Conservation (phyloP, 2,113 vertebrate species). For the Peromyscus maniculatus region DNA sequence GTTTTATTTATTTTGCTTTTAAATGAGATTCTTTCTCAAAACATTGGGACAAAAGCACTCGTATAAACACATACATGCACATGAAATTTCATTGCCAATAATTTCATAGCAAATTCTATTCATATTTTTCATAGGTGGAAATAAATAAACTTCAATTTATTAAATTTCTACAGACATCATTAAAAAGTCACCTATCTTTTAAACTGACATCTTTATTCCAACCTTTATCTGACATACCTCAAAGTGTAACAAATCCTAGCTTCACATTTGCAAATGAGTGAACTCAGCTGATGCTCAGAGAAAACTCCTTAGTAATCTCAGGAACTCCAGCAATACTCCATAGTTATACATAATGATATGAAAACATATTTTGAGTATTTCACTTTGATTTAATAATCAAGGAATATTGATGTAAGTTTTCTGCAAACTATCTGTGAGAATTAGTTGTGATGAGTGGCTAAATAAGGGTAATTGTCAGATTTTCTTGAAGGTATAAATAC, state of each 20-base stretch:
- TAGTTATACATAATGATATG: neutral
- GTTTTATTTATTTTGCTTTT: constrained; percentile 53
- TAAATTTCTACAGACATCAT: neutral
- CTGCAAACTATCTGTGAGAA: constrained; percentile 11
- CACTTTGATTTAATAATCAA: neutral
- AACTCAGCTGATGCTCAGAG: neutral
- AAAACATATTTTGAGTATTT: constrained; percentile 35
- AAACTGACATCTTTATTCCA: neutral
- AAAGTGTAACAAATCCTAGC: constrained; percentile 19
- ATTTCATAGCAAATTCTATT: constrained; percentile 29
- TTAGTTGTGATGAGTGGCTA: neutral
- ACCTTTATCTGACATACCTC: neutral
- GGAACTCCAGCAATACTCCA: neutral
- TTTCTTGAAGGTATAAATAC: constrained; percentile 17
- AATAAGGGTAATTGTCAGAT: neutral
- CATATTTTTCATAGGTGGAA: neutral
- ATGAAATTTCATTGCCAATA: constrained; percentile 30
- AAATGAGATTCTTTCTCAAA: constrained; percentile 12
- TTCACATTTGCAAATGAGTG: neutral
- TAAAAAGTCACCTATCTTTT: neutral
- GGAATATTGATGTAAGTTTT: neutral
- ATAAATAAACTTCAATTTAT: constrained; percentile 11
- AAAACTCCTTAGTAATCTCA: neutral
- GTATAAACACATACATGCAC: constrained; percentile 45
- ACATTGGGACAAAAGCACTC: neutral